Base-by-base conservation (phyloP, 2,888 invertebrate species). In the Chrysolina oricalcia region DNA sequence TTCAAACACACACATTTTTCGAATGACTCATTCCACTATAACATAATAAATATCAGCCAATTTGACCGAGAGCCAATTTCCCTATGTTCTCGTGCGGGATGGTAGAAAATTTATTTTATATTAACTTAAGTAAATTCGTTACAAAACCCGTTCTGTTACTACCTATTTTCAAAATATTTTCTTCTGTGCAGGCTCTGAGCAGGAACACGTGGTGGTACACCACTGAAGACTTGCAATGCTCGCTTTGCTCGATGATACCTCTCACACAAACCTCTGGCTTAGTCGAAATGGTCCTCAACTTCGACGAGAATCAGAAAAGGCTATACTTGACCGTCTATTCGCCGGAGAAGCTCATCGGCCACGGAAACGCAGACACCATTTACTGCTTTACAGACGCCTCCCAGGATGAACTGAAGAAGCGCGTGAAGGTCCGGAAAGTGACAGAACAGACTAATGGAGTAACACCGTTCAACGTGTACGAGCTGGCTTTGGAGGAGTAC, bases 311-410 rank as follows among this genome's bases (percentile, higher is more conserved):
- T 27, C 75, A 78, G 6, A 73, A 59, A 19, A 74, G 76, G n/a
- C 77, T 88, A 5, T 79, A 70, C 70, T 77, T 93, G 15, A 90
- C 90, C 9, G 88, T 93, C 50, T 93, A 93, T 82, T 90, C 89
- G 79, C 90, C 91, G 1, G 90, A 91, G 15, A 89, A 90, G 72
- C 87, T 92, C 70, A 92, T 91, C 90, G 89, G 89, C 75, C 87
- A 90, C 77, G 87, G 89, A 46, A 89, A 91, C 75, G 88, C 89
- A 68, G 90, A 91, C 74, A 89, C 87, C 78, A 88, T 92, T 63
- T 90, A 90, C 81, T 93, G 93, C 83, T 93, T 92, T 83, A 92
- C 93, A 3, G 90, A 92, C 82, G 91, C 92, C 0, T 91, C 91
- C 0, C 85, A 86, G 23, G 89, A 90, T 80, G 91, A 91, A 5